phyloP scores from a whole-genome alignment of 2,113 vertebrate genomes.

The Isichthys henryi region DNA sequence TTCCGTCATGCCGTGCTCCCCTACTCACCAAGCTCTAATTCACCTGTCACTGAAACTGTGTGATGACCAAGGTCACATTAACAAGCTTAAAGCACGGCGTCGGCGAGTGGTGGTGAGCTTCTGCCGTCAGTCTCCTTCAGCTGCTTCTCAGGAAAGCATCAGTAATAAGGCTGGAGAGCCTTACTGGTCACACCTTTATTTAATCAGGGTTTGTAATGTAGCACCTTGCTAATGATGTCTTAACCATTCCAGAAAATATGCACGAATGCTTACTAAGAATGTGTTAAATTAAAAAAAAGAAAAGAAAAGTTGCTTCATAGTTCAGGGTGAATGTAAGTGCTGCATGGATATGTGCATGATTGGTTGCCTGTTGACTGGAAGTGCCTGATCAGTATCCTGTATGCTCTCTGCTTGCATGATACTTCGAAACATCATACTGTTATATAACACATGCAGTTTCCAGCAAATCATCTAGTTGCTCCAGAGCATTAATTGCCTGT shows the following conservation, averaged over 20 bases:
- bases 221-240: not conserved
- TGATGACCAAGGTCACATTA: not conserved
- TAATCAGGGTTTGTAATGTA: not conserved
- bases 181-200: not conserved
- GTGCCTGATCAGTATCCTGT: not conserved
- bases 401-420: not conserved
- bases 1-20: not conserved
- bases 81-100: not conserved
- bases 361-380: not conserved
- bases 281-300: not conserved
- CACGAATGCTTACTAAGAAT: not conserved
- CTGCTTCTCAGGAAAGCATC: not conserved
- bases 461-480: not conserved
- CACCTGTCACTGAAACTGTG: not conserved
- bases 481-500: not conserved
- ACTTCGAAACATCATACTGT: not conserved
- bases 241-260: not conserved
- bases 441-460: not conserved
- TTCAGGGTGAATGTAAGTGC: not conserved
- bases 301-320: not conserved
- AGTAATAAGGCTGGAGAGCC: not conserved
- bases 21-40: not conserved
- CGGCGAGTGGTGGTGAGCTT: not conserved
- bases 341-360: not conserved
- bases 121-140: not conserved